Conservation (phyloP, 2,888 invertebrate species). For the Carterocephalus palaemon region DNA sequence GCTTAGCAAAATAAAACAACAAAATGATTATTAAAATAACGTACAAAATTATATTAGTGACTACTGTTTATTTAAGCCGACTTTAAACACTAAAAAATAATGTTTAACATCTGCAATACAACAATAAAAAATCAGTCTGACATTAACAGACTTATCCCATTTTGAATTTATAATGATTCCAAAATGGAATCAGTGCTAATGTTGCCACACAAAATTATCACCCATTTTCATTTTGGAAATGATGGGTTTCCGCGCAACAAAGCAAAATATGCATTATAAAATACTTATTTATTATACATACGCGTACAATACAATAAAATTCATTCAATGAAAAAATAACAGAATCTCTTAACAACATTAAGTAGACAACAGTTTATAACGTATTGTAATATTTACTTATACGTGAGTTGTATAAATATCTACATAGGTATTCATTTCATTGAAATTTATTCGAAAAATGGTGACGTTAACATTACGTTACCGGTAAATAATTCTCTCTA, state of each 20-base stretch:
- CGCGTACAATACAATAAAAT: slow-evolving; percentile 4
- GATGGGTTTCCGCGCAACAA: slow-evolving; percentile 13
- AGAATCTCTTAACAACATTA: slow-evolving; percentile 8
- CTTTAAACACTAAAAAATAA: slow-evolving; percentile 20
- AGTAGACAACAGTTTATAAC: slow-evolving; percentile 7
- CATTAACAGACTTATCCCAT: slow-evolving; percentile 51
- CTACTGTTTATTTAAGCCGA: slow-evolving; percentile 20
- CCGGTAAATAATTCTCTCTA: slow-evolving; percentile 18
- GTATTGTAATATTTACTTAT: slow-evolving; percentile 19
- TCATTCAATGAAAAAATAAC: slow-evolving; percentile 17
- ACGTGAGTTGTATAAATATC: slow-evolving; percentile 29
- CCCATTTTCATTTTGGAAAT: slow-evolving; percentile 27
- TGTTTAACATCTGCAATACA: no score
- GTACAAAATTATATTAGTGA: slow-evolving; percentile 27
- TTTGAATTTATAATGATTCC: slow-evolving; percentile 28
- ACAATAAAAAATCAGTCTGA: slow-evolving; percentile 48
- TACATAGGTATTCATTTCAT: slow-evolving; percentile 23
- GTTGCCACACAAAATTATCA: slow-evolving; percentile 45
- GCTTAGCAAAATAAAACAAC: slow-evolving; percentile 32
- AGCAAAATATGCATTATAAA: slow-evolving; percentile 21
- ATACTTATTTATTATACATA: slow-evolving; percentile 3
- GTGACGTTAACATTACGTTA: slow-evolving; percentile 4
- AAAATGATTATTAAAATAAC: slow-evolving; percentile 31
- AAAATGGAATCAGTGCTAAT: slow-evolving; percentile 47
- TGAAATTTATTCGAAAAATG: slow-evolving; percentile 23